phyloP scores from a whole-genome alignment of 1,140 invertebrate genomes.

The Leptinotarsa defecta region DNA sequence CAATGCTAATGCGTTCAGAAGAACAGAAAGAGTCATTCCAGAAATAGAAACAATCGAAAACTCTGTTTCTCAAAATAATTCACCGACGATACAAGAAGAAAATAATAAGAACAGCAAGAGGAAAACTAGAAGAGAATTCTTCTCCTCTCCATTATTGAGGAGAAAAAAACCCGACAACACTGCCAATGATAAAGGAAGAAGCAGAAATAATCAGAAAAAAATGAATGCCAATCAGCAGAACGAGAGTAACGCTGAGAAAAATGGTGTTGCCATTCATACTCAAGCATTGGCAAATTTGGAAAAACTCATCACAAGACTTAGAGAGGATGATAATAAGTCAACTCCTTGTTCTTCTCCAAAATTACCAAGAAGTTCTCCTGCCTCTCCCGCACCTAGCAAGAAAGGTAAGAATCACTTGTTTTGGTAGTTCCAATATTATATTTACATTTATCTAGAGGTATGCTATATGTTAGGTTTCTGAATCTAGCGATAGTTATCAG shows the following conservation, averaged over 20 bases:
- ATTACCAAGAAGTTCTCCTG: slow-evolving; percentile 71
- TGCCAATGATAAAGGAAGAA: slow-evolving; percentile 32
- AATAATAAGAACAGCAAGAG: slow-evolving; percentile 45
- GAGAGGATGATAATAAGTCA: slow-evolving; percentile 57
- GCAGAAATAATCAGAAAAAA: slow-evolving; percentile 41
- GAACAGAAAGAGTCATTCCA: slow-evolving; percentile 49
- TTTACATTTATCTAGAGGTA: too few species aligned
- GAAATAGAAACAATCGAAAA: slow-evolving; percentile 34
- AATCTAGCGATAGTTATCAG: too few species aligned
- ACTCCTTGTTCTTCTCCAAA: slow-evolving; percentile 64
- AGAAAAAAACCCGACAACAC: slow-evolving; percentile 51
- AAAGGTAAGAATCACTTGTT: slow-evolving; percentile 54
- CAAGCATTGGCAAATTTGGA: slow-evolving; percentile 63
- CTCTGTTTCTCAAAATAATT: neutral
- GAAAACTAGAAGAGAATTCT: slow-evolving; percentile 53
- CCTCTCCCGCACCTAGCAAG: slow-evolving; percentile 73
- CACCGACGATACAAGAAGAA: neutral
- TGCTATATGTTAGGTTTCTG: too few species aligned
- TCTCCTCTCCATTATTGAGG: slow-evolving; percentile 53
- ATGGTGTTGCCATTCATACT: slow-evolving; percentile 57
- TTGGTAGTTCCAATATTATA: too few species aligned
- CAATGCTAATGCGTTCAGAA: slow-evolving; percentile 25
- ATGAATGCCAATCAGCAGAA: slow-evolving; percentile 27
- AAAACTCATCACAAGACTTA: slow-evolving; percentile 60
- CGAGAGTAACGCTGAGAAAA: slow-evolving; percentile 31